phyloP scores from a whole-genome alignment of 2,797 vertebrate species.

The Malacoraja senta region DNA sequence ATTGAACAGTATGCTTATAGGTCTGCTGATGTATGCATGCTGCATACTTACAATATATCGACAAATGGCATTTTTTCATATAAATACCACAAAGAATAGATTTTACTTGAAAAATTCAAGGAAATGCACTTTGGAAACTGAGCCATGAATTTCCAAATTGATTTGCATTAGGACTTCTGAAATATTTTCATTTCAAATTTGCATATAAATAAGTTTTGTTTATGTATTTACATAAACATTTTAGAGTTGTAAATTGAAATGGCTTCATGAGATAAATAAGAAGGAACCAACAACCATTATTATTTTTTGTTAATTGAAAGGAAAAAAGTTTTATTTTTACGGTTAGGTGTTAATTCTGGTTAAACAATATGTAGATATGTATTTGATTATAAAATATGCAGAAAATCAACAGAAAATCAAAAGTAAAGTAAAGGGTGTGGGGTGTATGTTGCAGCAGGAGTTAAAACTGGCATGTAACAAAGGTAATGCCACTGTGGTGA shows the following conservation, averaged over 20 bases:
- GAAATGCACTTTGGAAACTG: background rate
- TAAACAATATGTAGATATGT: background rate
- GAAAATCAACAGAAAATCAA: background rate
- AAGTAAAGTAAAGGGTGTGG: background rate
- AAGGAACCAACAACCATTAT: background rate
- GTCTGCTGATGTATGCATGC: background rate
- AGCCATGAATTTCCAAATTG: background rate
- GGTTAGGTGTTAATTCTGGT: background rate
- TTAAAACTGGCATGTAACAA: no score
- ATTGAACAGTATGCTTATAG: background rate
- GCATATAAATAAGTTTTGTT: background rate
- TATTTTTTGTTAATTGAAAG: background rate
- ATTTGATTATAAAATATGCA: background rate
- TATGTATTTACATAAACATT: background rate
- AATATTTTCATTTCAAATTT: slow-evolving; percentile 19
- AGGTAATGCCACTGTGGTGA: no score
- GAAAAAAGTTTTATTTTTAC: background rate
- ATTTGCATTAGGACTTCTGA: background rate
- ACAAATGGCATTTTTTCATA: background rate
- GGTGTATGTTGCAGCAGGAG: no score
- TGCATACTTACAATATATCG: background rate
- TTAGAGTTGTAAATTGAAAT: background rate
- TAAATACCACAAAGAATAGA: background rate
- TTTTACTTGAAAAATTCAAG: background rate
- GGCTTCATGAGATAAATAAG: background rate